These are phyloP conservation scores for Pollicipes pollicipes DNA, from an alignment of 1,140 invertebrate species.

Conservation along the genomic window DNA sequence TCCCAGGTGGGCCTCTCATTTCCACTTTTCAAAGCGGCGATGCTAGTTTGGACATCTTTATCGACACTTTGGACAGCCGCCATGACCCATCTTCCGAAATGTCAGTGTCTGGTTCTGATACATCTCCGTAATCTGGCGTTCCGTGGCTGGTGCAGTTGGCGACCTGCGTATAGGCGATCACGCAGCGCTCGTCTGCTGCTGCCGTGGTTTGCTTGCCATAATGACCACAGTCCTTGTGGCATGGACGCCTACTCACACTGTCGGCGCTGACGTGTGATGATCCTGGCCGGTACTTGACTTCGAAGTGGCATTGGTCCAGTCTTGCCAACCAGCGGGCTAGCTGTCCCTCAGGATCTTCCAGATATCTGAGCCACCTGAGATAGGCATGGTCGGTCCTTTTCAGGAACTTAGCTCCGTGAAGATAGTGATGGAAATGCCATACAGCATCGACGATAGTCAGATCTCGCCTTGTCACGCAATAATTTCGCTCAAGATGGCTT, in stretches of 20 bases:
- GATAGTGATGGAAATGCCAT: background rate
- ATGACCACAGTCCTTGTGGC: background rate
- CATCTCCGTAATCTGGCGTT: background rate
- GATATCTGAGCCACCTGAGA: background rate
- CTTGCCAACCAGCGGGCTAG: background rate
- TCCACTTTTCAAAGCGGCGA: background rate
- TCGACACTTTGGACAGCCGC: too few species aligned
- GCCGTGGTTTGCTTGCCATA: too few species aligned
- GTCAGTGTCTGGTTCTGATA: background rate
- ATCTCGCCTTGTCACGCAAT: background rate
- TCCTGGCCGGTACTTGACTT: background rate
- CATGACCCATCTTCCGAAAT: background rate
- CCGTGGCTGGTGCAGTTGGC: background rate
- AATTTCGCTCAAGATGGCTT: background rate
- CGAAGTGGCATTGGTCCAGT: background rate
- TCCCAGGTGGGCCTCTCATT: background rate
- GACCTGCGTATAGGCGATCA: background rate
- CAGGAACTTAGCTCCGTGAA: background rate
- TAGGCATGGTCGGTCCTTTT: background rate
- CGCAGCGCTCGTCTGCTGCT: too few species aligned
- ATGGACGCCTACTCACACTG: background rate
- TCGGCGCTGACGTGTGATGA: background rate
- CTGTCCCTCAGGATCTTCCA: background rate
- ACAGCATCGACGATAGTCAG: background rate
- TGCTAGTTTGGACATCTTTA: background rate